Base-by-base conservation (phyloP, 2,113 vertebrate genomes). In the Prunella fulvescens region DNA sequence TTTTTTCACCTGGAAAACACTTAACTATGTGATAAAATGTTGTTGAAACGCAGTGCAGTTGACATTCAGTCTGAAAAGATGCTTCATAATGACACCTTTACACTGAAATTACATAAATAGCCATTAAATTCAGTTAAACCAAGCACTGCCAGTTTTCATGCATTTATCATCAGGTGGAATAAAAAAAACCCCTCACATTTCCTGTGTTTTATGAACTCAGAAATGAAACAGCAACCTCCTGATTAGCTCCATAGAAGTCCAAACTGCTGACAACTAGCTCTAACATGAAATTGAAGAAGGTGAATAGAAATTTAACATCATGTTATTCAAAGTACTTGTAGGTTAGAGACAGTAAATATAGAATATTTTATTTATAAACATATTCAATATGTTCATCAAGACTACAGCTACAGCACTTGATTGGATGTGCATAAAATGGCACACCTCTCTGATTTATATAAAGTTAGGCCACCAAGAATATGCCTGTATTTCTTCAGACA, bases 401-500 rank as follows among this genome's bases (percentile, higher is more conserved):
- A 57, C 53, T 61, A 60, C 2, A 1, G 66, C n/a, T 69, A 72
- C 4, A 78, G 37, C 50, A 53, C 50, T 80, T 61, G 19, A 72
- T 4, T 69, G 18, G 18, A 25, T 14, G 45, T 39, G 16, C 79
- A 66, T 31, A 77, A 77, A 77, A 62, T 33, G 71, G 37, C 20
- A 56, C 29, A 76, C 31, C 18, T 48, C 25, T 69, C 25, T 77
- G 31, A 69, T 61, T 69, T 47, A 62, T 48, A 58, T 51, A 37
- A 88, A 82, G 33, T 70, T 29, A 50, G 64, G 39, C 51, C 69
- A 70, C 70, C 87, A 95, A 85, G 54, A 91, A 85, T 85, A 84
- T 69, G 50, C 31, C 89, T 89, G n/a, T 65, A 76, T 61, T 93
- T 81, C 81, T 93, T 91, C 77, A 79, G 44, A 88, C 51, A 65